Conservation (phyloP, 64 coral and sea anemone genomes). For the Trachythela sp. region DNA sequence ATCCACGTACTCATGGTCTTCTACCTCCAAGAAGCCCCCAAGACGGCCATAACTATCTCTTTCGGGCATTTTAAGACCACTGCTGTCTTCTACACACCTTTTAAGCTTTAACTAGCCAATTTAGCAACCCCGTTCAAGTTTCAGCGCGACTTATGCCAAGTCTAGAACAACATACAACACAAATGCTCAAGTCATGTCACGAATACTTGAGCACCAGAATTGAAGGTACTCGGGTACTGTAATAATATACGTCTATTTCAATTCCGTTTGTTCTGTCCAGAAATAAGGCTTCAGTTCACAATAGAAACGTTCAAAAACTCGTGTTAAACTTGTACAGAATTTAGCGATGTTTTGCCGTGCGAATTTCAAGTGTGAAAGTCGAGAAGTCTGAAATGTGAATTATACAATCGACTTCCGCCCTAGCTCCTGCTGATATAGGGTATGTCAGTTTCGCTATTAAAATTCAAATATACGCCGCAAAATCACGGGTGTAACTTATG, state of each 20-base stretch:
- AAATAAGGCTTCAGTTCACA: background rate
- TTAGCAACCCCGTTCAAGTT: too few species aligned
- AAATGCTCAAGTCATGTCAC: too few species aligned
- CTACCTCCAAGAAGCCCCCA: background rate
- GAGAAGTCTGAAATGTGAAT: background rate
- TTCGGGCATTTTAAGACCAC: background rate
- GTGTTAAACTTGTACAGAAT: background rate
- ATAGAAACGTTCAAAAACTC: background rate
- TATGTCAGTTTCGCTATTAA: background rate
- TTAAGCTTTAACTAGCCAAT: too few species aligned
- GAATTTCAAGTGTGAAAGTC: background rate
- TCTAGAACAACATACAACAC: too few species aligned
- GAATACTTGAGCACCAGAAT: too few species aligned
- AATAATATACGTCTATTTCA: background rate
- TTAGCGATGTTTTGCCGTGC: background rate
- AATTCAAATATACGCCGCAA: background rate
- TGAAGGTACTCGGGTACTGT: too few species aligned
- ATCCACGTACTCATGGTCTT: background rate
- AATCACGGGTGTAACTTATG: background rate
- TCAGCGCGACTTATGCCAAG: too few species aligned
- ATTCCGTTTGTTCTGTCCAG: background rate
- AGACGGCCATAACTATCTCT: background rate
- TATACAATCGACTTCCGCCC: background rate
- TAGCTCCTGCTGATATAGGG: background rate
- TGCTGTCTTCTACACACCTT: background rate